Base-by-base conservation (phyloP, 1,140 invertebrate genomes). In the Drosophila setifemur region DNA sequence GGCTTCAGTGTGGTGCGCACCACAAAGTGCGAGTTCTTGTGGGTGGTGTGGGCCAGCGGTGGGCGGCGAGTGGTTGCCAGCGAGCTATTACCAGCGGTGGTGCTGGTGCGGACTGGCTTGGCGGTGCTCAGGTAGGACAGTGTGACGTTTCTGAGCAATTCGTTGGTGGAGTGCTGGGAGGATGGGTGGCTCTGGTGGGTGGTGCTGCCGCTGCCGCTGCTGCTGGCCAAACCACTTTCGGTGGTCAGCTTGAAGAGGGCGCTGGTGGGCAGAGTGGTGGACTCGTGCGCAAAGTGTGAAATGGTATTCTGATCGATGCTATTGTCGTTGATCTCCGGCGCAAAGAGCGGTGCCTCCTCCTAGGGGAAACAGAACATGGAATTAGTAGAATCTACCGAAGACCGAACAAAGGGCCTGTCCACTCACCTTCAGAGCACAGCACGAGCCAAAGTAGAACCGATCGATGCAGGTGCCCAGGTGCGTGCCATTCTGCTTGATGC, bases 381-480 rank as follows among this genome's bases (percentile, higher is more conserved):
- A 31, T 9, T 26, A 16, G 11, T 12, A 0, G 18, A 9, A 18
- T 26, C 14, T 40, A 3, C 11, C 29, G 6, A 1, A 5, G 12
- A 23, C 2, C 3, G 3, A 0, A 5, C 3, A 12, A 5, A 2
- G 0, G 11, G 2, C 2, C 1, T 4, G 5, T 0, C 7, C 1
- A 70, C 61, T 76, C 55, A 90, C 90, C 72, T 90, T 89, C 33
- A 95, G 92, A 73, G 95, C 95, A 91, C 97, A 98, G 82, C 97
- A 98, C 23, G 95, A 97, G 33, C 96, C 96, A 81, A 97, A 97
- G 90, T 97, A 97, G 90, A 97, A 97, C 42, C 96, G 93, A 91
- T 98, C 96, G 86, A 97, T 96, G 89, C 97, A 98, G 3, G 96
- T 97, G 43, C 96, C 96, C 58, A 98, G 91, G 81, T 97, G 96